These are phyloP conservation scores for Gobiocypris rarus DNA, from an alignment of 2,113 vertebrate genomes.

Conservation along the genomic window DNA sequence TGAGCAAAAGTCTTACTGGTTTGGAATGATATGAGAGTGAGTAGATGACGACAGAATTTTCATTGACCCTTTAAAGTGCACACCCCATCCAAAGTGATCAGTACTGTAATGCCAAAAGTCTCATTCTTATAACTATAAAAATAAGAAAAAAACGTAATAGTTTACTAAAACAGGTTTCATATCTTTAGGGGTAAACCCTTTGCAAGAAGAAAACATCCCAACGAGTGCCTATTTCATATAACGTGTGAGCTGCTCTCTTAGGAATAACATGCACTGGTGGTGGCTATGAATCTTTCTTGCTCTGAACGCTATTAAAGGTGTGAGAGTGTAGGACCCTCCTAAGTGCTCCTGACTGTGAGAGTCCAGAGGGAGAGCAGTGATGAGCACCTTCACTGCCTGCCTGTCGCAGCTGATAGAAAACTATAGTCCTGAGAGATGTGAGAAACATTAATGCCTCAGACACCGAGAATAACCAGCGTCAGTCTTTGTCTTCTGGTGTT, in stretches of 20 bases:
- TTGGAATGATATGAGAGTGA: too few species aligned
- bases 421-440: background rate
- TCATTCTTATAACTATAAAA: too few species aligned
- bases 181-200: too few species aligned
- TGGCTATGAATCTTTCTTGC: background rate
- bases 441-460: background rate
- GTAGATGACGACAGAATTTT: too few species aligned
- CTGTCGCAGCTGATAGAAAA: slow-evolving; percentile 17
- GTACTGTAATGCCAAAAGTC: too few species aligned
- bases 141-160: too few species aligned
- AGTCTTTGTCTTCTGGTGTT: background rate
- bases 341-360: background rate
- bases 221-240: background rate
- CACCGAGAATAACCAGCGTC: background rate
- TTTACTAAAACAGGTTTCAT: too few species aligned
- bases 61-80: too few species aligned
- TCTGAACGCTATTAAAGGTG: slow-evolving; percentile 30
- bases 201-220: background rate
- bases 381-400: slow-evolving; percentile 25
- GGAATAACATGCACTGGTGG: background rate
- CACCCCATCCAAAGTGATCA: too few species aligned
- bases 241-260: background rate
- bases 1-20: too few species aligned
- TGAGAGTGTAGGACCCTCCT: background rate
- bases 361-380: background rate